These are phyloP conservation scores for Drosophila conformis DNA, from an alignment of 2,888 invertebrate genomes.

Conservation along the genomic window DNA sequence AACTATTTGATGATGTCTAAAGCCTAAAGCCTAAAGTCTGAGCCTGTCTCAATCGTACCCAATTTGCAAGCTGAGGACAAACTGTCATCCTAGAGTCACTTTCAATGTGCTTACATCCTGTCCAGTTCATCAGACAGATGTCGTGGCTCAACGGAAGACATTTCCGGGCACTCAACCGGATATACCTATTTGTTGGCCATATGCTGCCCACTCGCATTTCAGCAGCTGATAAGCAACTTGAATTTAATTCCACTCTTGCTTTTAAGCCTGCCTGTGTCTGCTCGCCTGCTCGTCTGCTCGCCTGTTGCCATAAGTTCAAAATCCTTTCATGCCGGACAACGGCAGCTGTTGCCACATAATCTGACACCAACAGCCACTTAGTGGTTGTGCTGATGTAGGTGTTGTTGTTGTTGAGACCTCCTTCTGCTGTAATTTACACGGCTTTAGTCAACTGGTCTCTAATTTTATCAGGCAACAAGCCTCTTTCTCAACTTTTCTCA, in stretches of 20 bases:
- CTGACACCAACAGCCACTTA: conserved; percentile 18
- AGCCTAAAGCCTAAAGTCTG: no score
- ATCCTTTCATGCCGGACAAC: conserved; percentile 57
- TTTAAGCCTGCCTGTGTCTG: conserved; percentile 38
- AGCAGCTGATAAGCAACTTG: conserved; percentile 35
- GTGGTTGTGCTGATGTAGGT: not conserved
- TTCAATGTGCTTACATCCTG: not conserved
- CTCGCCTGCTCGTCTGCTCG: conserved; percentile 25
- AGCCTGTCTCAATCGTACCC: not conserved
- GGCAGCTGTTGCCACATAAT: conserved; percentile 69
- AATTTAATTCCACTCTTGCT: conserved; percentile 45
- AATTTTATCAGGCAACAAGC: conserved; percentile 51
- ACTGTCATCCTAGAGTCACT: not conserved
- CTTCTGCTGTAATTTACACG: conserved; percentile 19
- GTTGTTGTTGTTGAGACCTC: not conserved
- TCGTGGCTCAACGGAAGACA: not conserved
- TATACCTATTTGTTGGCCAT: conserved; percentile 11
- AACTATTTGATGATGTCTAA: not conserved
- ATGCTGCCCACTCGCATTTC: conserved; percentile 17
- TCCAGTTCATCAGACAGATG: conserved; percentile 3
- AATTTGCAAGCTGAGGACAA: not conserved
- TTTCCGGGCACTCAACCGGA: conserved; percentile 2
- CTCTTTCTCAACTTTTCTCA: conserved; percentile 21
- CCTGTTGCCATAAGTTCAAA: conserved; percentile 43
- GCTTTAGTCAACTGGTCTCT: conserved; percentile 36